Conservation (phyloP, 2,888 invertebrate genomes). For the Cremastinae sp. region DNA sequence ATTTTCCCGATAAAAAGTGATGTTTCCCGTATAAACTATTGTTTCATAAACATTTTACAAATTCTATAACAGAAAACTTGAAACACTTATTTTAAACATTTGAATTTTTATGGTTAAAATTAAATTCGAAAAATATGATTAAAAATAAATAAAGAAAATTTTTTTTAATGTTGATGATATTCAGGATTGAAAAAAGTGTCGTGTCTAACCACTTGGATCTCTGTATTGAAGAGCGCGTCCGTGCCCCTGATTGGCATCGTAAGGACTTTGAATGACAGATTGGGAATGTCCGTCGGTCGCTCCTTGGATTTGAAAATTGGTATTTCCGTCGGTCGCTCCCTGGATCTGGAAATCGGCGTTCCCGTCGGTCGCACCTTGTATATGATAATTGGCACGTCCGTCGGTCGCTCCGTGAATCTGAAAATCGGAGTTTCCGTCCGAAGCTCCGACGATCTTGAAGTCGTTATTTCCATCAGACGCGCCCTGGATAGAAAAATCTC, state of each 20-base stretch:
- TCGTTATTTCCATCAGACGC: conserved; percentile 64
- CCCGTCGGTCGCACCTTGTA: conserved; percentile 72
- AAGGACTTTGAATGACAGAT: conserved; percentile 68
- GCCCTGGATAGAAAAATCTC: conserved; percentile 67
- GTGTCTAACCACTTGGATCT: conserved; percentile 74
- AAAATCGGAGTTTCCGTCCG: conserved; percentile 72
- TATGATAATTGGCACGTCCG: conserved; percentile 69
- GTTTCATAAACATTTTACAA: too few species aligned
- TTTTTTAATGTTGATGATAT: too few species aligned
- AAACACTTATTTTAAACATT: too few species aligned
- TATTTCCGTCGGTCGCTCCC: conserved; percentile 62
- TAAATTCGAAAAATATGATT: not conserved
- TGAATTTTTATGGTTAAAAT: too few species aligned
- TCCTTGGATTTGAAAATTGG: conserved; percentile 66
- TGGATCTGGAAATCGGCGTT: conserved; percentile 68
- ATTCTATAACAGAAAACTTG: too few species aligned
- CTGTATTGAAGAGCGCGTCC: conserved; percentile 73
- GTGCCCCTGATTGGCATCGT: conserved; percentile 66
- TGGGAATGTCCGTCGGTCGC: conserved; percentile 66
- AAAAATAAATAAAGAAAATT: too few species aligned
- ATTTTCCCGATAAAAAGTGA: too few species aligned
- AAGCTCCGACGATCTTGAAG: conserved; percentile 70
- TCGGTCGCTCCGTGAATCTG: conserved; percentile 75
- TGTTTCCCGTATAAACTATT: too few species aligned
- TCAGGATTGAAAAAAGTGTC: conserved; percentile 1